These are phyloP conservation scores for Campoletis raptor DNA, from an alignment of 2,888 invertebrate species.

Conservation along the genomic window DNA sequence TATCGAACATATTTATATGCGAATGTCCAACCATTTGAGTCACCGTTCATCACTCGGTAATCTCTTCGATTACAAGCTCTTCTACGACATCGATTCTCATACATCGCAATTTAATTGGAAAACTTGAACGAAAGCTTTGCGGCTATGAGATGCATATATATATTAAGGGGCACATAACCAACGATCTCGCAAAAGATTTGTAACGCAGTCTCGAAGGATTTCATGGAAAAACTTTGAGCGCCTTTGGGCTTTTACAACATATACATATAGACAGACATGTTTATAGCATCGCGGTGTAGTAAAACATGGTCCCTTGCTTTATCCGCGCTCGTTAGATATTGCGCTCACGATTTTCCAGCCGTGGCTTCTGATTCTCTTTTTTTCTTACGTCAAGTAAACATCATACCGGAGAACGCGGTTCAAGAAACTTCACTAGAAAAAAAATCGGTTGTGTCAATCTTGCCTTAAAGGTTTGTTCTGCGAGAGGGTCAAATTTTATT, in stretches of 20 bases:
- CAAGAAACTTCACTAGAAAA: slow-evolving; percentile 35
- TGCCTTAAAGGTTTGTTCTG: not conserved
- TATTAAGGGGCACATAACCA: not conserved
- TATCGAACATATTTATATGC: not conserved
- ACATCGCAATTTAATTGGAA: slow-evolving; percentile 63
- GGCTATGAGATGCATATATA: slow-evolving; percentile 3
- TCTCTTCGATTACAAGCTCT: slow-evolving; percentile 15
- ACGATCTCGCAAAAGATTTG: slow-evolving; percentile 50
- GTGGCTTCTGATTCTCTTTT: slow-evolving; percentile 26
- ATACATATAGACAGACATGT: slow-evolving; percentile 20
- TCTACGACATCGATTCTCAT: slow-evolving; percentile 37
- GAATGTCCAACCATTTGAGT: not conserved
- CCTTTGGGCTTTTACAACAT: slow-evolving; percentile 32
- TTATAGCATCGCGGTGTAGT: slow-evolving; percentile 24
- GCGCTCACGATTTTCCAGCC: slow-evolving; percentile 60
- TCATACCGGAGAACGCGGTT: not conserved
- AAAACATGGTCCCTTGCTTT: slow-evolving; percentile 4
- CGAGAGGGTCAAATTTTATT: slow-evolving; percentile 13
- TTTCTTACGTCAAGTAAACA: slow-evolving; percentile 40
- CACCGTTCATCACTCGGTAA: slow-evolving; percentile 36
- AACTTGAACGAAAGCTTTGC: slow-evolving; percentile 41
- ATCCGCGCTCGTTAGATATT: slow-evolving; percentile 58
- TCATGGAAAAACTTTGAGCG: slow-evolving; percentile 53
- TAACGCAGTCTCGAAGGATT: slow-evolving; percentile 43
- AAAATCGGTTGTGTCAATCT: slow-evolving; percentile 44